Conservation (phyloP, 2,888 invertebrate genomes). For the Chirona hameri region DNA sequence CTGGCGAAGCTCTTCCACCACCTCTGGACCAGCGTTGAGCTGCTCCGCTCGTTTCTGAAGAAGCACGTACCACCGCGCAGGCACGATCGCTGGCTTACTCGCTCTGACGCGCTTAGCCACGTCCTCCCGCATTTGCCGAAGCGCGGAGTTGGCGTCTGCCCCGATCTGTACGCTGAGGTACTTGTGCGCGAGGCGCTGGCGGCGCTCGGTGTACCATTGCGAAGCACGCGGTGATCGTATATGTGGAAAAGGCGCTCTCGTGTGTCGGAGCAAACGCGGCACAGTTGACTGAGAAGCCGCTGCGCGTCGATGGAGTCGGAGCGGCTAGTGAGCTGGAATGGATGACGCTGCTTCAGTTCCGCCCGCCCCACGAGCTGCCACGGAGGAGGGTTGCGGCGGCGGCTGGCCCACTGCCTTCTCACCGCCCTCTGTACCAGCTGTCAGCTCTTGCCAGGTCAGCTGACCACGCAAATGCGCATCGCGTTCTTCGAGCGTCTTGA, state of each 20-base stretch:
- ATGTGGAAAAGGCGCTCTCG: slow-evolving; percentile 6
- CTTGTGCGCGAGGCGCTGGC: neutral
- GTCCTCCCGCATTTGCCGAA: neutral
- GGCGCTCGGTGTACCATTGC: neutral
- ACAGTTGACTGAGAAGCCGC: neutral
- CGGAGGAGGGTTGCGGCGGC: neutral
- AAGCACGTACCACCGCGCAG: neutral
- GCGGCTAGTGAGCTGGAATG: neutral
- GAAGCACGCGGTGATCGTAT: slow-evolving; percentile 6
- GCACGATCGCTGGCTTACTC: neutral
- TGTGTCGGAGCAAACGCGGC: neutral
- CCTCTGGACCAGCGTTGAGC: neutral
- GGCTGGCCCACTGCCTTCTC: neutral
- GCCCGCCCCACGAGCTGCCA: neutral
- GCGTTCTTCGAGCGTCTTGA: neutral
- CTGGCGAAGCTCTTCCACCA: neutral
- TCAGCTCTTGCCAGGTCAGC: neutral
- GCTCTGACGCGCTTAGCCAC: neutral
- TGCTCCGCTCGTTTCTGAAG: neutral
- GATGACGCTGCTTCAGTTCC: neutral
- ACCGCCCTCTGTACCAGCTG: neutral
- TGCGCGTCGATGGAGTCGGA: neutral
- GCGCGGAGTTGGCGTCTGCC: neutral
- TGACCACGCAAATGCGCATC: neutral
- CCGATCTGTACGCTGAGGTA: slow-evolving; percentile 2